A percentile compares a stretch with the other conserved stretches of the same genome.
phyloP scores from a whole-genome alignment of 2,113 vertebrate genomes.

The Coturnix japonica region DNA sequence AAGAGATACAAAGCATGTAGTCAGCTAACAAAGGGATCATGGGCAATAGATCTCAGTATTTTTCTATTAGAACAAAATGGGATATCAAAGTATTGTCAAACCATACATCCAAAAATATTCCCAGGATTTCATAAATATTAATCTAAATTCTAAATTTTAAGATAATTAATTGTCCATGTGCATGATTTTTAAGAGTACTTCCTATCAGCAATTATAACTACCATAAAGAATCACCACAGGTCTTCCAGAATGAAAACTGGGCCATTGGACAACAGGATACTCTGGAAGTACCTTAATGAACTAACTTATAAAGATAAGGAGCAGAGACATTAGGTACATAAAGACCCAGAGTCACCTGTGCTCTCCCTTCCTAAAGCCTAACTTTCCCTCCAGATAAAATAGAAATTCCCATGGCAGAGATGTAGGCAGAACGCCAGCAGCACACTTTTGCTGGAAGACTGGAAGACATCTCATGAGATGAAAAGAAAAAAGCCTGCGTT shows the following conservation, averaged over 20 bases:
- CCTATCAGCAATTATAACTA: background rate
- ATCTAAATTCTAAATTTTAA: background rate
- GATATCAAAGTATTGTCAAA: slow-evolving; percentile 12
- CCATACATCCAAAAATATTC: background rate
- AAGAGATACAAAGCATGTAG: background rate
- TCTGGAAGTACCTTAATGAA: background rate
- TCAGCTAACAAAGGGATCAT: background rate
- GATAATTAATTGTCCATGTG: background rate
- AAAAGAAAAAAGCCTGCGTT: background rate
- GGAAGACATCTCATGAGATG: background rate
- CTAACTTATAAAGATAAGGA: background rate
- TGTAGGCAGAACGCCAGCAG: background rate
- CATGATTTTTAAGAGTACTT: background rate
- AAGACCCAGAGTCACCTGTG: background rate
- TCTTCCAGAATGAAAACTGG: background rate
- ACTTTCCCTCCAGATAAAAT: background rate
- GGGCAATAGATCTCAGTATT: background rate
- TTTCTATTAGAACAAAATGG: background rate
- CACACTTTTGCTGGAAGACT: background rate
- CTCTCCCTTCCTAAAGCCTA: background rate
- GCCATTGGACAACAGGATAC: background rate
- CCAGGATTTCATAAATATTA: background rate
- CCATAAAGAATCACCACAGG: background rate
- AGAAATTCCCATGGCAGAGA: background rate
- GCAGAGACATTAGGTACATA: background rate